Base-by-base conservation (phyloP, 2,888 invertebrate genomes). In the Leucoma salicis region DNA sequence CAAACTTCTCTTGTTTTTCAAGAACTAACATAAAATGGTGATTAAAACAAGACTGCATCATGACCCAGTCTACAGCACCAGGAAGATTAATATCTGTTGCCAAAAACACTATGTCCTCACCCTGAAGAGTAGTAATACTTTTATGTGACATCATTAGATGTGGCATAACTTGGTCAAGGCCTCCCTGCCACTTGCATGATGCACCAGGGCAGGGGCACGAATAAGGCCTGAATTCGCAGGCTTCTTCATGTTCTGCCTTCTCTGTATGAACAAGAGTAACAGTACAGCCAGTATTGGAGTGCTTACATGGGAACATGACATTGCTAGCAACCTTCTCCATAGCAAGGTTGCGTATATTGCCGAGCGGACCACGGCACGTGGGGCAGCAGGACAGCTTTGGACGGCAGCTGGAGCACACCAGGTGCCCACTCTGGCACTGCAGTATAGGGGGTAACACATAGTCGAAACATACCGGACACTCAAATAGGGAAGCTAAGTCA, bases 41-140 rank as follows among this genome's bases (percentile, higher is more conserved):
- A 42, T 97, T 98, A 81, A 99, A 99, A 84, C 99, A 99, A 16
- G 98, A 98, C 88, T 99, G 99, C 99, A 99, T 99, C 99, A 99
- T 99, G 2, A 97, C 97, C 99, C 99, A 99, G 82, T 99, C 99
- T 7, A 99, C 99, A 21, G 99, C 99, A 45, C 99, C 99, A 5
- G 99, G 99, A 57, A 99, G 92, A 90, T 99, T 99, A 49, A 99
- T 99, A 82, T 99, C 99, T 27, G 99, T 99, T 1, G 99, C 99
- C 64, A 99, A 90, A 85, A 99, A 99, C 37, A 99, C 99, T 66
- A 99, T 99, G 79, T 99, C 99, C 87, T 99, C 99, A 37, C 97
- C 98, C 92, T 99, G 98, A 48, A 99, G 91, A 36, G 99, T 99
- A 12, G 99, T 99, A 68, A 99, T 99, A 72, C 98, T 98, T 87